These are phyloP conservation scores for Tenualosa ilisha DNA, from an alignment of 2,797 vertebrate species.

Conservation along the genomic window DNA sequence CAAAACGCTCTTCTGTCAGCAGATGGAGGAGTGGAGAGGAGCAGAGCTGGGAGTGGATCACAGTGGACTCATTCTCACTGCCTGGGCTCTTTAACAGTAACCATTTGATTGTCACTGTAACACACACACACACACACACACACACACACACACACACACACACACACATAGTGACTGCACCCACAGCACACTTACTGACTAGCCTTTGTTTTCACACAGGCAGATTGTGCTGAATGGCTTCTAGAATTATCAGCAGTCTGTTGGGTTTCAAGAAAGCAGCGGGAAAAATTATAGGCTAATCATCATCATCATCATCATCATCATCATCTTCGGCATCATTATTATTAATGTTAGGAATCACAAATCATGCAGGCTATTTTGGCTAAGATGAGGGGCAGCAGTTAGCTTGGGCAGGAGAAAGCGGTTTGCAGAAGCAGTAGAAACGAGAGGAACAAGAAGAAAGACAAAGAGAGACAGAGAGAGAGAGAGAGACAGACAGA, in stretches of 20 bases:
- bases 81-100: background rate
- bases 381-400: background rate
- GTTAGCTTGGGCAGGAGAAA: conserved; percentile 11
- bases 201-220: background rate
- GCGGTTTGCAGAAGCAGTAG: conserved; percentile 24
- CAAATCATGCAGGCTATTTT: background rate
- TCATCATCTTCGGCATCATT: background rate
- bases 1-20: background rate
- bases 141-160: too few species aligned
- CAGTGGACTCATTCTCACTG: background rate
- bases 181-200: background rate
- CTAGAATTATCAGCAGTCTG: background rate
- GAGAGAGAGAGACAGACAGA: conserved; percentile 15
- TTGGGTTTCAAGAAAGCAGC: background rate
- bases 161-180: background rate
- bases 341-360: background rate
- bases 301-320: conserved; percentile 20
- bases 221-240: background rate
- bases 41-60: background rate
- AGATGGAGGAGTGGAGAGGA: background rate
- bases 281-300: background rate
- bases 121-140: too few species aligned
- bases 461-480: conserved; percentile 25
- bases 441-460: conserved; percentile 29
- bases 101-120: background rate